A percentile compares a stretch with the other conserved stretches of the same genome.
Evolutionary conservation across 2,113 vertebrate genomes (phyloP).

Genomic region (Ictidomys tridecemlineatus): DNA sequence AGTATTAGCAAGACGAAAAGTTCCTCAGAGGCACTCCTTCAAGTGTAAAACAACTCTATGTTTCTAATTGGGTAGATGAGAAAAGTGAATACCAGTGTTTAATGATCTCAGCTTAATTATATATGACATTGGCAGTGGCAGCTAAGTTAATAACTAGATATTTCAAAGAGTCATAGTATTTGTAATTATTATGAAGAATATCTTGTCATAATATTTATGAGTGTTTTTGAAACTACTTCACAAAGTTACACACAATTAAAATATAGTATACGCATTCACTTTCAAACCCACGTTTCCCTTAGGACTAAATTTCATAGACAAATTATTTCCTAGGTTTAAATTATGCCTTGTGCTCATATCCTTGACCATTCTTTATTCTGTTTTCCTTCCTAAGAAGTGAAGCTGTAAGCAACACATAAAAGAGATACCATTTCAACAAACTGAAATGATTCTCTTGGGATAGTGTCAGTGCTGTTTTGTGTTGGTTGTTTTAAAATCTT

Average conservation of each 20-base stretch:
- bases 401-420: conserved; percentile 3
- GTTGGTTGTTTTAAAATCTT: not conserved
- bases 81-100: conserved; percentile 46
- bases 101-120: conserved; percentile 73
- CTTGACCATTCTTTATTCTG: not conserved
- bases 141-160: conserved; percentile 61
- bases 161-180: conserved; percentile 62
- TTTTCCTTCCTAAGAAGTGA: conserved; percentile 7
- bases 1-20: conserved; percentile 53
- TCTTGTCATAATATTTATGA: not conserved
- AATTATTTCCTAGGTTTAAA: conserved; percentile 50
- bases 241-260: conserved; percentile 54
- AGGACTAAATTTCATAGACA: conserved; percentile 52
- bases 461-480: not conserved
- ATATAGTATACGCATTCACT: not conserved
- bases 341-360: conserved; percentile 49
- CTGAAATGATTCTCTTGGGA: not conserved
- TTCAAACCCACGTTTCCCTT: not conserved
- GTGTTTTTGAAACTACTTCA: conserved; percentile 63
- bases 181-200: conserved; percentile 67
- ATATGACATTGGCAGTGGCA: conserved; percentile 60
- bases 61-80: conserved; percentile 66
- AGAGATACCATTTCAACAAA: conserved; percentile 28
- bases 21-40: conserved; percentile 10
- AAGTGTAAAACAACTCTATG: not conserved